Percentiles rank a stretch among this genome's conserved stretches.
Conservation (phyloP, 2,113 vertebrate genomes). For the Oenanthe oenanthe region DNA sequence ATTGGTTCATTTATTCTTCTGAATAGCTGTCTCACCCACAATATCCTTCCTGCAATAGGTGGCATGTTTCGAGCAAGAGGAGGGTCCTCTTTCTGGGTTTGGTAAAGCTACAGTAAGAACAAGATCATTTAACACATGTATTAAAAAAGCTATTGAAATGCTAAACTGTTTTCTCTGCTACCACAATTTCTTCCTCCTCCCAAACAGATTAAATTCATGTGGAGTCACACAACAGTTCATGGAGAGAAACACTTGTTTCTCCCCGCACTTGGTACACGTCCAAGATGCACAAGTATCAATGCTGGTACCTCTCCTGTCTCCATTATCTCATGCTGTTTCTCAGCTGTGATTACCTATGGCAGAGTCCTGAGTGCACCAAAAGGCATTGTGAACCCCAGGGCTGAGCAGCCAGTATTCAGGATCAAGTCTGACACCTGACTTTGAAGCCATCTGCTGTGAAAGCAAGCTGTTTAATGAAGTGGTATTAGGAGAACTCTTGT, state of each 20-base stretch:
- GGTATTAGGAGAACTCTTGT: background rate
- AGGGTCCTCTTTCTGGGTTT: conserved; percentile 76
- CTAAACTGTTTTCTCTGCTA: background rate
- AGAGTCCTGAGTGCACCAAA: background rate
- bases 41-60: conserved; percentile 81
- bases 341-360: background rate
- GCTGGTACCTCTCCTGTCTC: background rate
- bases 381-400: background rate
- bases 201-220: background rate
- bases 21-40: conserved; percentile 84
- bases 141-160: background rate
- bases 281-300: background rate
- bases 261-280: background rate
- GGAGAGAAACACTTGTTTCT: background rate
- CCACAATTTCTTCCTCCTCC: background rate
- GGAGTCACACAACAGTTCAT: background rate
- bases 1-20: conserved; percentile 83
- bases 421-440: background rate
- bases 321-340: background rate
- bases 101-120: conserved; percentile 73
- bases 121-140: background rate
- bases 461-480: background rate
- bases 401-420: background rate
- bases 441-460: background rate
- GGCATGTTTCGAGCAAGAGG: conserved; percentile 82